Base-by-base conservation (phyloP, 2,797 vertebrate species). In the Anguilla marmorata region DNA sequence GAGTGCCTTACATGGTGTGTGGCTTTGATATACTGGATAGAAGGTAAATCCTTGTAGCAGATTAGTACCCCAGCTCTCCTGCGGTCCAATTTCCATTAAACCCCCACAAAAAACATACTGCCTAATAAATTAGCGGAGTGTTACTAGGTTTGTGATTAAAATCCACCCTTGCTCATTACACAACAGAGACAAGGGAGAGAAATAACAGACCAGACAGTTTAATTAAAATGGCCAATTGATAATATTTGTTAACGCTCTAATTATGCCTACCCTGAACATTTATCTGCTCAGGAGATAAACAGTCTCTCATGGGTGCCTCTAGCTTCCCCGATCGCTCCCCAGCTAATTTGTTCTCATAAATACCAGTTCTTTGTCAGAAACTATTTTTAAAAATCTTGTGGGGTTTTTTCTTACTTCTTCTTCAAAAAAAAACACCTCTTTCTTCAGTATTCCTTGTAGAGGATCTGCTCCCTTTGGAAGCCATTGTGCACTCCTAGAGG, bases 201-300 rank as follows among this genome's bases (percentile, higher is more conserved):
- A 41, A 48, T 41, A 24, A 45, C 33, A 37, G 72, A 45, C 76
- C 1, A 37, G 76, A 80, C 16, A 21, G 76, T 80, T 80, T 80
- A 48, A 80, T 48, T 45, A 80, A 80, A 80, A 21, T 0, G 5
- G 14, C 16, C 76, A 37, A 80, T 45, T 80, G 37, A 80, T 80
- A 79, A 80, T 80, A 80, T 80, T 45, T 80, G 33, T 45, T 80
- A 37, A 48, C 45, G 76, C 76, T 48, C 33, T 48, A 80, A 80
- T 41, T 80, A 80, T 80, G 21, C 41, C 37, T 80, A 4, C 76
- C 33, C 14, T 80, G 16, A 80, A 45, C 30, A 48, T 80, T 80
- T 45, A 37, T 80, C 76, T 21, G 7, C 33, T 80, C 19, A 9
- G 11, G 72, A 37, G 12, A 76, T 16, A 37, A 74, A 74, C 27